Evolutionary conservation across 2,888 invertebrate genomes (phyloP).

Genomic region (Platerodrilus igneus): DNA sequence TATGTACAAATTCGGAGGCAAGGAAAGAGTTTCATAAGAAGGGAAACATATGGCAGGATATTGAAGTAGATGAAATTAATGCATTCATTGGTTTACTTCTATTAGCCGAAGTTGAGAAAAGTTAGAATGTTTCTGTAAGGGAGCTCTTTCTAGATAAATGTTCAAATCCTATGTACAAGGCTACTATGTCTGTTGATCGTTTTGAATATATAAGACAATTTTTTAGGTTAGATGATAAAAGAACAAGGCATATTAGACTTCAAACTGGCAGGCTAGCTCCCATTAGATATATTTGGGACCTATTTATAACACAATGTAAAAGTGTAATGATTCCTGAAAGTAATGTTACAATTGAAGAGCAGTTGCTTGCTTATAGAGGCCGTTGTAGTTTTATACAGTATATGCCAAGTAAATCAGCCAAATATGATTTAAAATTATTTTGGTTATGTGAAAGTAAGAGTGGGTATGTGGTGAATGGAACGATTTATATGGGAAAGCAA

Average conservation of each 20-base stretch:
- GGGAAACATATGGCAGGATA: conserved; percentile 3
- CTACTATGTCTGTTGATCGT: conserved; percentile 4
- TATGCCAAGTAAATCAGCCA: conserved; percentile 1
- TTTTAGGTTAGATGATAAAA: conserved; percentile 1
- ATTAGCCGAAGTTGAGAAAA: background rate
- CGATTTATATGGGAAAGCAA: conserved; percentile 3
- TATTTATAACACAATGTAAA: too few relatives aligned
- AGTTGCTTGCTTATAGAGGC: conserved; percentile 2
- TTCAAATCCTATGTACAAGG: conserved; percentile 4
- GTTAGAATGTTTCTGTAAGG: background rate
- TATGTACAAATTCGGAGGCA: conserved; percentile 2
- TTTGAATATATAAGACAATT: conserved; percentile 2
- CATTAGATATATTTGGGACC: background rate
- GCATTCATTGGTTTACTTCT: too few relatives aligned
- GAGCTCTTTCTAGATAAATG: conserved; percentile 4
- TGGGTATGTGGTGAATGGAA: too few relatives aligned
- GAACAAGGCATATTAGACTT: background rate
- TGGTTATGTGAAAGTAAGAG: conserved; percentile 5
- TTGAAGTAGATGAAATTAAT: too few relatives aligned
- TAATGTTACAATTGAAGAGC: conserved; percentile 4
- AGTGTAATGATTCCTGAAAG: too few relatives aligned
- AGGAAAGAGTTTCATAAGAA: too few relatives aligned
- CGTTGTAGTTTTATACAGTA: conserved; percentile 4
- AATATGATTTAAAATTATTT: conserved; percentile 1
- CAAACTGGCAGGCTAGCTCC: conserved; percentile 4